Evolutionary conservation across 2,888 invertebrate genomes (phyloP).

Genomic region (Flexamia atlantica): DNA sequence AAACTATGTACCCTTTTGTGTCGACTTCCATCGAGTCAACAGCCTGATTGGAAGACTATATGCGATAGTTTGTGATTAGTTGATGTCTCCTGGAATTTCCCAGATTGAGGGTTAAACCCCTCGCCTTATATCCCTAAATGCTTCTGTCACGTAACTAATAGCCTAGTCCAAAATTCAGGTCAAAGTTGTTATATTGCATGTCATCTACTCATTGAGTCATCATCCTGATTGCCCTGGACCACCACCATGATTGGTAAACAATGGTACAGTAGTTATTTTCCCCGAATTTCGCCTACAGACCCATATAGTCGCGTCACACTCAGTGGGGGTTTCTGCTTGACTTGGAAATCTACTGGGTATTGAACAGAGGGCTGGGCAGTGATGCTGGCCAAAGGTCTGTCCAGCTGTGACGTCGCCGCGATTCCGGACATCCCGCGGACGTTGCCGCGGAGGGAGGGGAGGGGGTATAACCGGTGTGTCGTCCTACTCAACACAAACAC

Average conservation of each 20-base stretch:
- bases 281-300: neutral
- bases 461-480: constrained; percentile 28
- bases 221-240: too few species aligned
- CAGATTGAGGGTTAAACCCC: too few species aligned
- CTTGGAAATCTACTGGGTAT: neutral
- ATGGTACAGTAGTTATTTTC: neutral
- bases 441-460: neutral
- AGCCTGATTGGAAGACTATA: neutral
- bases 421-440: neutral
- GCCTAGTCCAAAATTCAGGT: too few species aligned
- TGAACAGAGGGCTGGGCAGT: neutral
- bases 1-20: too few species aligned
- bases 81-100: too few species aligned
- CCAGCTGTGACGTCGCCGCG: neutral
- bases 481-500: neutral
- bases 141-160: too few species aligned
- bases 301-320: neutral
- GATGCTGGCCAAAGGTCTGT: neutral
- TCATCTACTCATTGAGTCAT: too few species aligned
- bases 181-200: too few species aligned
- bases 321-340: neutral
- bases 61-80: too few species aligned
- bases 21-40: neutral
- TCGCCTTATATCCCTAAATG: too few species aligned
- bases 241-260: neutral